phyloP scores from a whole-genome alignment of 2,888 invertebrate genomes.

The Meta bourneti region DNA sequence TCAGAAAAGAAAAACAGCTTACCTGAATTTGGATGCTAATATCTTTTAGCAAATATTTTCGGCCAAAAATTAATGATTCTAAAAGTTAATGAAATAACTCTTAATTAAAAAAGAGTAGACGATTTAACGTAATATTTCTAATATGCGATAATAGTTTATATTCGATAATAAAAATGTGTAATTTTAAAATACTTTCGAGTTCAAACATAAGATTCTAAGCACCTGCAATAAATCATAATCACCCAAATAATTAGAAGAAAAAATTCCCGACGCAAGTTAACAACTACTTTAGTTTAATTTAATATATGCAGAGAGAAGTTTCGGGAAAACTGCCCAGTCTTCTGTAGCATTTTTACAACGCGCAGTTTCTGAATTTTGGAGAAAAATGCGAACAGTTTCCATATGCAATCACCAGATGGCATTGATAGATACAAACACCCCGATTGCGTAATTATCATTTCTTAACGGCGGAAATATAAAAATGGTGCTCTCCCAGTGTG shows the following conservation, averaged over 20 bases:
- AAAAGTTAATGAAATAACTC: too few species aligned
- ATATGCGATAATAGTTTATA: too few species aligned
- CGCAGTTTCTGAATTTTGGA: not conserved
- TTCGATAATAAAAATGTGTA: too few species aligned
- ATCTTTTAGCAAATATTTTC: too few species aligned
- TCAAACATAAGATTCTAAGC: not conserved
- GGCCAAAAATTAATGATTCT: too few species aligned
- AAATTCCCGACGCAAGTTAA: not conserved
- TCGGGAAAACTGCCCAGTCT: not conserved
- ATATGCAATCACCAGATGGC: constrained; percentile 42
- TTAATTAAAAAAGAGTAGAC: too few species aligned
- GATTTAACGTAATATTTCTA: too few species aligned
- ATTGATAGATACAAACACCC: constrained; percentile 21
- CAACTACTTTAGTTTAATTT: not conserved
- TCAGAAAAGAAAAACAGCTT: too few species aligned
- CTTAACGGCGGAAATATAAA: constrained; percentile 38
- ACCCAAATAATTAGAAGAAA: not conserved
- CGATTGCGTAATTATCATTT: constrained; percentile 54
- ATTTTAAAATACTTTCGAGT: not conserved
- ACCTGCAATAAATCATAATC: constrained; percentile 15
- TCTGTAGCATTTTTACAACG: not conserved
- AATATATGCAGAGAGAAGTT: constrained; percentile 15
- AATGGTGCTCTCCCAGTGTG: constrained; percentile 43
- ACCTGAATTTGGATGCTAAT: too few species aligned
- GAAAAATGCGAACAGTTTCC: constrained; percentile 45